phyloP scores from a whole-genome alignment of 92 coral and sea anemone species.

The Phenganax stokvisi region DNA sequence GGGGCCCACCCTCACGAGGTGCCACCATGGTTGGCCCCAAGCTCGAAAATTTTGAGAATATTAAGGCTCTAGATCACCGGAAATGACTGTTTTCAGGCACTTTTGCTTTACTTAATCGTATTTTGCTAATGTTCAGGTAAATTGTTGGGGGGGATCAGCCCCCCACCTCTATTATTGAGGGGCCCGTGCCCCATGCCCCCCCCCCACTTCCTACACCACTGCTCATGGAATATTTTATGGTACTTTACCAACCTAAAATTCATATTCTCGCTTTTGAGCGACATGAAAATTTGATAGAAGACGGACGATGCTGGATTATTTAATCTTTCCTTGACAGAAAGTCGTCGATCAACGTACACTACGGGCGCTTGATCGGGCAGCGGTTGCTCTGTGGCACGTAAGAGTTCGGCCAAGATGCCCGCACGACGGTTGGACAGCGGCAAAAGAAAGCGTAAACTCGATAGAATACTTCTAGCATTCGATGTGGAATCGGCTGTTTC shows the following conservation, averaged over 20 bases:
- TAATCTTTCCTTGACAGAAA: conserved; percentile 63
- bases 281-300: conserved; percentile 67
- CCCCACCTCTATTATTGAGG: too few species aligned
- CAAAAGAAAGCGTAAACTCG: conserved; percentile 64
- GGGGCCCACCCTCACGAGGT: too few species aligned
- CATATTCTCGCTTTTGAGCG: conserved; percentile 68
- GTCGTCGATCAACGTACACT: conserved; percentile 77
- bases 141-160: too few species aligned
- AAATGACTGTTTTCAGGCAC: too few species aligned
- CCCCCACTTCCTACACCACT: too few species aligned
- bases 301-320: conserved; percentile 58
- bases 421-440: conserved; percentile 90
- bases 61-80: too few species aligned
- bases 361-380: conserved; percentile 89
- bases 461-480: conserved; percentile 21
- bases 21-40: too few species aligned
- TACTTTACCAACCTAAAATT: conserved; percentile 69
- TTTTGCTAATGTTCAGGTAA: too few species aligned
- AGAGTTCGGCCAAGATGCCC: conserved; percentile 73
- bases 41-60: too few species aligned
- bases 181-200: too few species aligned
- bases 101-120: too few species aligned
- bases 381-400: conserved; percentile 75
- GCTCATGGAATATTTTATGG: too few species aligned
- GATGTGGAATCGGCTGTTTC: background rate